These are phyloP conservation scores for Xanthia icteritia DNA, from an alignment of 2,888 invertebrate genomes.

Conservation along the genomic window DNA sequence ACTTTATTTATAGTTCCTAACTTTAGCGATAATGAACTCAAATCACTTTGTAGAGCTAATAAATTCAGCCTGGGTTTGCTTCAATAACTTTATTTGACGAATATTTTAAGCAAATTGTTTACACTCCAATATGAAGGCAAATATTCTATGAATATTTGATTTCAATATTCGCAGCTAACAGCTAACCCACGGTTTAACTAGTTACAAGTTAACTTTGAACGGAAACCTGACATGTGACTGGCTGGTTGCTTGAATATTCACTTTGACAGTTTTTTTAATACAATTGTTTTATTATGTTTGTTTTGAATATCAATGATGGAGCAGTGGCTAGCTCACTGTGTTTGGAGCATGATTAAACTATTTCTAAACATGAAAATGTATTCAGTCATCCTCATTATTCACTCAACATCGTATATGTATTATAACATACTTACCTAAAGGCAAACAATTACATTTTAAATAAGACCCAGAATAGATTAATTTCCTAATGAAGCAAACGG, in stretches of 20 bases:
- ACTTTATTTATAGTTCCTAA: conserved; percentile 64
- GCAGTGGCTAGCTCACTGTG: no score
- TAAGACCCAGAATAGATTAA: conserved; percentile 15
- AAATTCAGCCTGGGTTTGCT: conserved; percentile 56
- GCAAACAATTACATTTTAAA: conserved; percentile 9
- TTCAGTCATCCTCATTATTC: neutral
- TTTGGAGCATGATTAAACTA: neutral
- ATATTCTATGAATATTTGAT: conserved; percentile 44
- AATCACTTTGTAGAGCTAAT: conserved; percentile 66
- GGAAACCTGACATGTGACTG: conserved; percentile 6
- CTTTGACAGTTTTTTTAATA: conserved; percentile 1
- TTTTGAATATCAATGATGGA: neutral
- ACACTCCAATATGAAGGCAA: conserved; percentile 40
- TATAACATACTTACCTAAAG: neutral
- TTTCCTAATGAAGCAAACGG: conserved; percentile 35
- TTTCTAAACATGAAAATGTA: neutral
- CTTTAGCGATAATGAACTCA: conserved; percentile 64
- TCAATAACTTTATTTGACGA: conserved; percentile 50
- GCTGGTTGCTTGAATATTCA: neutral
- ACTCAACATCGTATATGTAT: neutral
- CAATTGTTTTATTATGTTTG: neutral
- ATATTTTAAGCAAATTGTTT: conserved; percentile 61
- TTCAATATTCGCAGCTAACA: conserved; percentile 30
- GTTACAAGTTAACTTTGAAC: conserved; percentile 19
- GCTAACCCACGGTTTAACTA: conserved; percentile 8